Percentiles rank a stretch among this genome's conserved stretches.
These are phyloP conservation scores for Ramazzottius varieornatus DNA, from an alignment of 2,888 invertebrate genomes.

Conservation along the genomic window DNA sequence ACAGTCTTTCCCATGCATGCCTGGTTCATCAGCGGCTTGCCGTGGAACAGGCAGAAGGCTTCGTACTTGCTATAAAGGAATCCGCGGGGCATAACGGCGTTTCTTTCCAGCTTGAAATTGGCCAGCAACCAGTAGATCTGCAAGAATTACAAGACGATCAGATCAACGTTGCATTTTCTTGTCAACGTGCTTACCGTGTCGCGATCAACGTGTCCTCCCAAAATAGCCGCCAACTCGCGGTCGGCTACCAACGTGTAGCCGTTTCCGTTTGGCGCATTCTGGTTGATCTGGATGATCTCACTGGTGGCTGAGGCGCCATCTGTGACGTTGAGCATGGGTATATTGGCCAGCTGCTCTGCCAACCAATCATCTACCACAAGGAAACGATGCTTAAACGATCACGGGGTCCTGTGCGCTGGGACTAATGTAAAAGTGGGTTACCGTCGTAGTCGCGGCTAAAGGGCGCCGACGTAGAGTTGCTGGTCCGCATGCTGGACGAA, in stretches of 20 bases:
- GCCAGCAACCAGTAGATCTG: constrained; percentile 3
- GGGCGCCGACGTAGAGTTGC: too few species aligned
- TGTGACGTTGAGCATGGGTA: background rate
- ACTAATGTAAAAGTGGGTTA: too few species aligned
- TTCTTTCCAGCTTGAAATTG: background rate
- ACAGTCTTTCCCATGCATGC: constrained; percentile 1
- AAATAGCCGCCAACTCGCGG: background rate
- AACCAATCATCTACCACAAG: background rate
- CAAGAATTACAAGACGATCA: background rate
- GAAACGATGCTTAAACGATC: background rate
- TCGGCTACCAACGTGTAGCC: background rate
- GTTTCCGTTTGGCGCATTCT: background rate
- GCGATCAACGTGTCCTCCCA: background rate
- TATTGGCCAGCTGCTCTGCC: constrained; percentile 1
- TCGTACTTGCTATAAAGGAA: background rate
- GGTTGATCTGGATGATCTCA: background rate
- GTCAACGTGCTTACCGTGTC: constrained; percentile 2
- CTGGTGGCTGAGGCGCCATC: background rate
- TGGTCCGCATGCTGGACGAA: background rate
- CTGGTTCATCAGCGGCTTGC: background rate
- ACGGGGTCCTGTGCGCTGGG: too few species aligned
- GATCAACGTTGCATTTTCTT: too few species aligned
- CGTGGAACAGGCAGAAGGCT: background rate
- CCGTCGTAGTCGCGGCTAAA: too few species aligned
- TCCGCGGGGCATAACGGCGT: constrained; percentile 1